Base-by-base conservation (phyloP, 1,140 invertebrate species). In the Sarcophaga bullata region DNA sequence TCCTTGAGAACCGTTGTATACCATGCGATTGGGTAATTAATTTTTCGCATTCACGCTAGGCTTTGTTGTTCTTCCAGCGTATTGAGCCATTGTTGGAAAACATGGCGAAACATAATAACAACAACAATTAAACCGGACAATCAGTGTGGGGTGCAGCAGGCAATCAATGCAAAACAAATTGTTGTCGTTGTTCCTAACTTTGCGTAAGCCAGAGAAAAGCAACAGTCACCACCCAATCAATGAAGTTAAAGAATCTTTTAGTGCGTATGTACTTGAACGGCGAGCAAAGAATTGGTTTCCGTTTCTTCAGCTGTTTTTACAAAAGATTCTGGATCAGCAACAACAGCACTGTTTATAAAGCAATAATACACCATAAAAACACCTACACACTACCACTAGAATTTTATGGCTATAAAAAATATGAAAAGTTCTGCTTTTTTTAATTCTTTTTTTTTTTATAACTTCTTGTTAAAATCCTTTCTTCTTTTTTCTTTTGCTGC, bases 1-100 rank as follows among this genome's bases (percentile, higher is more conserved):
- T 99, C 98, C 92, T 99, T 99, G 82, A 99, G 92, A 86, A 99
- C 93, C 97, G 94, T 91, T 98, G 97, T 90, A 99, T 97, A 89
- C 97, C 97, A 90, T 98, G 96, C 87, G 94, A 95, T 87, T 98
- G 96, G 86, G 98, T 97, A 90, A n/a, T n/a, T 99, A 99, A 85
- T 94, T 95, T n/a, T 93, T 98, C 97, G 92, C 97, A 98, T 91
- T 98, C 97, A 84, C 96, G 94, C n/a, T 87, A 99, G 93, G 91
- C 94, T 95, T 90, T 96, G 95, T 89, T 96, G 95, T 90, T 97
- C 96, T 89, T 96, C 95, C 84, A 94, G 90, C 86, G 93, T 94
- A 85, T 92, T 92, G n/a, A 89, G 93, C 93, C 93, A 93, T n/a
- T 94, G 87, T 92, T 93, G 52, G 83, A 62, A 62, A 52, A 68